Percentiles rank a stretch among this genome's conserved stretches.
Evolutionary conservation across 2,113 vertebrate species (phyloP).

Genomic region (Lampris megalopsis): DNA sequence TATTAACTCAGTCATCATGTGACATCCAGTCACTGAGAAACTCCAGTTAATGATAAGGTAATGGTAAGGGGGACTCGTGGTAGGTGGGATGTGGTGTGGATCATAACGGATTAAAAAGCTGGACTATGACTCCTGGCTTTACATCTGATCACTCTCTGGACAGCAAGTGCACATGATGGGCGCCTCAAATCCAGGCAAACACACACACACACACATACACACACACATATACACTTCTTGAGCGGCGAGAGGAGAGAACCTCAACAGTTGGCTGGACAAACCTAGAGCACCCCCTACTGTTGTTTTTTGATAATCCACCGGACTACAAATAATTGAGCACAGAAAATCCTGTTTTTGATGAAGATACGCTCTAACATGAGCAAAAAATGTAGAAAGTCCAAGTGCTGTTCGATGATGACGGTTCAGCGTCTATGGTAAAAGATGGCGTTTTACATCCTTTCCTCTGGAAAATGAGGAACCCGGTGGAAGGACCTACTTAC

Average conservation of each 20-base stretch:
- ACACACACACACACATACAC: background rate
- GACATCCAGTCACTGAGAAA: conserved; percentile 60
- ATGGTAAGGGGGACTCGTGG: conserved; percentile 71
- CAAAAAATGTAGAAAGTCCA: background rate
- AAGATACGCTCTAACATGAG: background rate
- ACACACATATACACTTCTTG: conserved; percentile 12
- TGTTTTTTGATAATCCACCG: conserved; percentile 36
- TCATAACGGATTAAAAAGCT: conserved; percentile 19
- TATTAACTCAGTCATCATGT: conserved; percentile 67
- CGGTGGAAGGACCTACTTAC: background rate
- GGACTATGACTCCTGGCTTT: conserved; percentile 35
- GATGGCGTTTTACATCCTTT: background rate
- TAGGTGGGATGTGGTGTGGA: conserved; percentile 57
- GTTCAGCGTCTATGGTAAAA: background rate
- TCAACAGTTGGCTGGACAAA: conserved; percentile 68
- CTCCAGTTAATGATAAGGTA: conserved; percentile 58
- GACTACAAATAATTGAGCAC: background rate
- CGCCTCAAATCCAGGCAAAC: conserved; percentile 12
- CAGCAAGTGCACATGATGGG: conserved; percentile 45
- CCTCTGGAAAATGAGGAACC: background rate
- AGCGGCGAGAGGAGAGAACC: background rate
- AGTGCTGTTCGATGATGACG: background rate
- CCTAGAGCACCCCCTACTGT: conserved; percentile 82
- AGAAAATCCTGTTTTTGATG: conserved; percentile 5
- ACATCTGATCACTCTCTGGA: conserved; percentile 22